Evolutionary conservation across 2,888 invertebrate genomes (phyloP).

Genomic region (Oscheius myriophilus): DNA sequence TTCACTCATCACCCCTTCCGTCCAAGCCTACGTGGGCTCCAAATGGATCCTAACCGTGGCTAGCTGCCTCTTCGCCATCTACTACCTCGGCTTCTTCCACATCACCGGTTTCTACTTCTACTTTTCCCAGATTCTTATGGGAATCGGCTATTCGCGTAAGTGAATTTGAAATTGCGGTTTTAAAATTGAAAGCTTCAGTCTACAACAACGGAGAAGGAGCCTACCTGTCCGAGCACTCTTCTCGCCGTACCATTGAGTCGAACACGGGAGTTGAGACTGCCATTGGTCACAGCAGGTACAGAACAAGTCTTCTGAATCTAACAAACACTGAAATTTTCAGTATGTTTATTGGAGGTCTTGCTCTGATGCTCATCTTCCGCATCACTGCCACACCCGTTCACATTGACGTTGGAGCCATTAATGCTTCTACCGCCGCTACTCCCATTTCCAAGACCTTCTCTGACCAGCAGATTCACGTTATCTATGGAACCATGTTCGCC

Average conservation of each 20-base stretch:
- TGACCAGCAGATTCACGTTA: constrained; percentile 36
- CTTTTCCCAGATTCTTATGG: constrained; percentile 48
- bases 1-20: constrained; percentile 44
- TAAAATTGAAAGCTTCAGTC: constrained; percentile 29
- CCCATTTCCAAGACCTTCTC: constrained; percentile 24
- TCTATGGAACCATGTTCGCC: constrained; percentile 47
- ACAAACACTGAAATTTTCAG: constrained; percentile 13
- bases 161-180: constrained; percentile 2
- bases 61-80: constrained; percentile 42
- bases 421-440: constrained; percentile 2
- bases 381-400: constrained; percentile 4
- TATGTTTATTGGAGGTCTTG: constrained; percentile 52
- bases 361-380: constrained; percentile 42
- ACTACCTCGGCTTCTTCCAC: constrained; percentile 49
- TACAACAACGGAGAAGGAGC: constrained; percentile 54
- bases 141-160: constrained; percentile 49
- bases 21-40: constrained; percentile 41
- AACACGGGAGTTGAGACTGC: constrained; percentile 53
- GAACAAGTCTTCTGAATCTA: neutral
- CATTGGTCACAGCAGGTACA: constrained; percentile 40
- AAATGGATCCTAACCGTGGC: constrained; percentile 51
- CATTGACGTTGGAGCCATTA: neutral
- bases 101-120: constrained; percentile 50
- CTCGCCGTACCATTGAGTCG: constrained; percentile 48
- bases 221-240: constrained; percentile 50